phyloP scores from a whole-genome alignment of 2,113 vertebrate species.

The Phalacrocorax pelagicus region DNA sequence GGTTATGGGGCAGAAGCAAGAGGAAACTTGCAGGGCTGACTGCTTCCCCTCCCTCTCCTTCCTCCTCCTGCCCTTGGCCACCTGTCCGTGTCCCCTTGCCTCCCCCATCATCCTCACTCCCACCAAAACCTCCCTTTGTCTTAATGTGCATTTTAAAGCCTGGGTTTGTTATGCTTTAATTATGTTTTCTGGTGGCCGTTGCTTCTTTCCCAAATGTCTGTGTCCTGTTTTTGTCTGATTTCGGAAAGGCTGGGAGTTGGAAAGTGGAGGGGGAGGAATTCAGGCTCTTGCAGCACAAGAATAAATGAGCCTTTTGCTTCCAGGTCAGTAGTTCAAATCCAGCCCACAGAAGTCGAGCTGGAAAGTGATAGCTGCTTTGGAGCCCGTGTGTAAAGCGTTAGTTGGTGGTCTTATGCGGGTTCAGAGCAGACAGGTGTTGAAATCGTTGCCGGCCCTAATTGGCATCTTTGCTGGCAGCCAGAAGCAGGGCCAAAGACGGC shows the following conservation, averaged over 20 bases:
- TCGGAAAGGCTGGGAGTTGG: not conserved
- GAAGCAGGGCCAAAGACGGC: not conserved
- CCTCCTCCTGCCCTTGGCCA: constrained; percentile 44
- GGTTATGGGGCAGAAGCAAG: constrained; percentile 28
- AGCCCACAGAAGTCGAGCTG: not conserved
- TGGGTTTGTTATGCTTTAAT: not conserved
- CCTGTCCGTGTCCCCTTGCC: not conserved
- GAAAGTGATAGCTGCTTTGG: not conserved
- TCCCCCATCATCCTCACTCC: not conserved
- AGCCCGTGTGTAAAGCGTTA: not conserved
- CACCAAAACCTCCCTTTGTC: constrained; percentile 23
- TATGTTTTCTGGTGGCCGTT: not conserved
- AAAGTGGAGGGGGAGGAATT: not conserved
- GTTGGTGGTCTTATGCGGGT: constrained; percentile 29
- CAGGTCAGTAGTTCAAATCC: constrained; percentile 44
- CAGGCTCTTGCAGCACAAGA: not conserved
- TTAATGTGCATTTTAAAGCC: not conserved
- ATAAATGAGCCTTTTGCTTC: constrained; percentile 37
- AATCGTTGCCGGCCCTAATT: not conserved
- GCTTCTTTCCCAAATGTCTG: not conserved
- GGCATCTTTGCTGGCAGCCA: constrained; percentile 33
- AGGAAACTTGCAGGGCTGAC: not conserved
- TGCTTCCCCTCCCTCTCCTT: constrained; percentile 14
- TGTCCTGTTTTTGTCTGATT: constrained; percentile 23
- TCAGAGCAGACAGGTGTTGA: constrained; percentile 8